phyloP scores from a whole-genome alignment of 2,797 vertebrate genomes.

The Lophotriccus pileatus region DNA sequence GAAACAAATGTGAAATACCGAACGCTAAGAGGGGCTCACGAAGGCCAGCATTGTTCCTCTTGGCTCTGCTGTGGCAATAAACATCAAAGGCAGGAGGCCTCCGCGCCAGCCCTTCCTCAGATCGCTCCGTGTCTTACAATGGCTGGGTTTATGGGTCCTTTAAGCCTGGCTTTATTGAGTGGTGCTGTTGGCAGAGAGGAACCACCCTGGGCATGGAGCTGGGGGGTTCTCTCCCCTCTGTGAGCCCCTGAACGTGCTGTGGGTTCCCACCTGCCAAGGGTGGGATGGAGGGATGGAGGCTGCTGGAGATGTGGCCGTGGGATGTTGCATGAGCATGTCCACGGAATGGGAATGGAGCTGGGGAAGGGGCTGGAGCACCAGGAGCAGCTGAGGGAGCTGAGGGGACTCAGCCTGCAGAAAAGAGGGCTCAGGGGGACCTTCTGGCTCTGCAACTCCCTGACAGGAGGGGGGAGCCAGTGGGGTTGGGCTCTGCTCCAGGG shows the following conservation, averaged over 20 bases:
- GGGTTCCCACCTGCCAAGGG: neutral
- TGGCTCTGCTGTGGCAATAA: conserved; percentile 51
- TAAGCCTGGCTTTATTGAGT: neutral
- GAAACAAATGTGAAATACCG: conserved; percentile 72
- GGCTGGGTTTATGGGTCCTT: conserved; percentile 22
- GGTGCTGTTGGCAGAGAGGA: neutral
- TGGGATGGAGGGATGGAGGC: neutral
- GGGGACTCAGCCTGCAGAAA: neutral
- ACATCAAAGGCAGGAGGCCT: conserved; percentile 70
- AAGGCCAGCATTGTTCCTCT: conserved; percentile 53
- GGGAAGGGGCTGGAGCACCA: neutral
- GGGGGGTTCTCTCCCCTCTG: neutral
- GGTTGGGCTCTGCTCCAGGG: neutral
- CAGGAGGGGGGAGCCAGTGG: rapidly evolving
- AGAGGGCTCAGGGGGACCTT: neutral
- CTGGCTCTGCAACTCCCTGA: neutral
- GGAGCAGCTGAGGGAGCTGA: neutral
- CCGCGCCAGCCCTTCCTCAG: conserved; percentile 49
- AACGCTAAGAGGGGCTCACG: conserved; percentile 24
- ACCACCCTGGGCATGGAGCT: rapidly evolving
- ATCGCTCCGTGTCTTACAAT: conserved; percentile 5
- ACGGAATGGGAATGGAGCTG: neutral
- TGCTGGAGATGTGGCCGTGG: neutral
- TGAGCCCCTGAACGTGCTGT: rapidly evolving
- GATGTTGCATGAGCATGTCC: neutral